Evolutionary conservation across 2,113 vertebrate genomes (phyloP), one percentile per base, ranked within the genome.

Genomic region (Callopanchax toddi): DNA sequence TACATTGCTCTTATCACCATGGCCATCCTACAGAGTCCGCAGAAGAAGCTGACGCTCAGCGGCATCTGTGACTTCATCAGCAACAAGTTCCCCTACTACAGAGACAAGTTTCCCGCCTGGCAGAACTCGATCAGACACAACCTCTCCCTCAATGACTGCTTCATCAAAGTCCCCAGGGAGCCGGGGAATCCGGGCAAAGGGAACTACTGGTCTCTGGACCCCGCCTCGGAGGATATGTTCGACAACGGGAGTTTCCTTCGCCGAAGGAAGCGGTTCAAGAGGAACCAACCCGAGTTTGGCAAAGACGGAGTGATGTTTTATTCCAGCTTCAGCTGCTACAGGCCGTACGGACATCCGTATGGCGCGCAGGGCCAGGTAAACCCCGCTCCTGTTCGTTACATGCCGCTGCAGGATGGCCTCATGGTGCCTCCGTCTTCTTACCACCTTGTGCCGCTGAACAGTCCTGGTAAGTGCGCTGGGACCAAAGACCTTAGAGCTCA

Each of bases 51-150:
- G 68, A 95, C 95, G 3, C 93, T 97, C 23, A 92, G 95, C 34
- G 94, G 92, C 66, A 96, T 97, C 85, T 97, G 95, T 67, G 94
- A 96, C 82, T 97, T 96, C 81, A 97, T 97, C 90, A 94, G 94
- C 91, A 91, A 91, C 83, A 95, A 94, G 85, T 97, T 96, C 43
- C 93, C 93, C 2, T 96, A 95, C 77, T 97, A 96, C 86, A 86
- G 89, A 63, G 92, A 92, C 71, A 94, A 93, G 86, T 96, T 94
- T 74, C 95, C 96, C 0, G 95, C 95, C 8, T 98, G 97, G 97
- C 96, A 97, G 86, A 98, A 96, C 92, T 96, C 95, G 84, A 96
- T 98, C 89, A 91, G 96, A 13, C 96, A 98, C 93, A 98, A 98
- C 89, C 91, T 98, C 9, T 97, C 96, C 1, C 96, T 99, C 53